Evolutionary conservation across 2,113 vertebrate genomes (phyloP).

Genomic region (Pica pica): DNA sequence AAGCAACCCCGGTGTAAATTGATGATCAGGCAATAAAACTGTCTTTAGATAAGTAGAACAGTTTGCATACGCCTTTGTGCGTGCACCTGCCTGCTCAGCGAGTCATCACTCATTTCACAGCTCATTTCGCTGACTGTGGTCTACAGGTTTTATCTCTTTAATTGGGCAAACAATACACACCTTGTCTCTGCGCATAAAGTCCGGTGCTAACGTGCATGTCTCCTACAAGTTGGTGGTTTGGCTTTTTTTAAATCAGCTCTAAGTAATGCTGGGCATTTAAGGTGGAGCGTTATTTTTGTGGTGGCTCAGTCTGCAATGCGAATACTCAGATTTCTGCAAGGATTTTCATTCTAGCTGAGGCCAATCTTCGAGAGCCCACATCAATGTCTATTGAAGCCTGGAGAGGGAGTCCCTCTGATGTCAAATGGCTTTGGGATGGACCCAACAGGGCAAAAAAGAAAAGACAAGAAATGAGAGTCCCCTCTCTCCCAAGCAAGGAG

Average conservation of each 20-base stretch:
- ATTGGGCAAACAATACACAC: slow-evolving; percentile 58
- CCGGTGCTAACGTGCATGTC: slow-evolving; percentile 11
- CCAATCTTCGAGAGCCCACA: background rate
- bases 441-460: background rate
- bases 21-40: slow-evolving; percentile 46
- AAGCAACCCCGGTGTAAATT: background rate
- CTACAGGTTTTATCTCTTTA: slow-evolving; percentile 53
- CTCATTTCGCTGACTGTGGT: slow-evolving; percentile 42
- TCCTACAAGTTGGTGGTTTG: background rate
- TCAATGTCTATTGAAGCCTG: background rate
- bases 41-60: slow-evolving; percentile 19
- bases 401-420: background rate
- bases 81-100: slow-evolving; percentile 34
- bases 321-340: background rate
- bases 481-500: background rate
- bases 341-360: background rate
- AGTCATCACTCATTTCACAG: slow-evolving; percentile 57
- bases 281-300: background rate
- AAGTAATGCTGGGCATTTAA: background rate
- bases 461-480: background rate
- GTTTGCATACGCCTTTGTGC: slow-evolving; percentile 28
- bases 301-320: background rate
- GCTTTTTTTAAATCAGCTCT: background rate
- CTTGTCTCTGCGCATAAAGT: slow-evolving; percentile 42
- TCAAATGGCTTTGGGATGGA: background rate